Conservation (phyloP, 2,797 vertebrate genomes). For the Kryptolebias ocellatus region DNA sequence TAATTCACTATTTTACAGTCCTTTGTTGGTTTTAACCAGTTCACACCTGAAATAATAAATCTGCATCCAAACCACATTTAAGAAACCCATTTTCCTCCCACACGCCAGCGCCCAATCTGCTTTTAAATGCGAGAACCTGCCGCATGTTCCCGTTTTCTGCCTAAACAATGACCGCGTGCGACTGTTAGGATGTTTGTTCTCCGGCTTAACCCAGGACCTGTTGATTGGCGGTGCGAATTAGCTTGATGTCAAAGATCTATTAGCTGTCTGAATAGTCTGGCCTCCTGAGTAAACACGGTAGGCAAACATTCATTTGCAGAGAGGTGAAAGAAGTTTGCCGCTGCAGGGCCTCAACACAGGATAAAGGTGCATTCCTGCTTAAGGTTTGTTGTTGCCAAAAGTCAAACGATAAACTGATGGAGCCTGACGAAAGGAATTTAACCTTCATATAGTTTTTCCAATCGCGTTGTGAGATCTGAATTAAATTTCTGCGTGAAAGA, state of each 20-base stretch:
- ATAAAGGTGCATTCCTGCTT: constrained; percentile 46
- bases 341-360: constrained; percentile 18
- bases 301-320: constrained; percentile 72
- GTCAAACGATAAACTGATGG: constrained; percentile 8
- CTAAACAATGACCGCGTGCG: constrained; percentile 2
- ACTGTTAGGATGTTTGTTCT: constrained; percentile 1
- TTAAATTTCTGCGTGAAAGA: constrained; percentile 11
- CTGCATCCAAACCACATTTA: constrained; percentile 22
- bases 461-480: constrained; percentile 14
- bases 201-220: not conserved
- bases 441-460: constrained; percentile 7
- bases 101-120: not conserved
- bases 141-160: not conserved
- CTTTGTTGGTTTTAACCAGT: not conserved
- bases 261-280: constrained; percentile 46
- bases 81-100: not conserved
- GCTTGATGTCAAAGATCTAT: constrained; percentile 41
- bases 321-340: constrained; percentile 57
- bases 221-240: constrained; percentile 4
- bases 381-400: constrained; percentile 2
- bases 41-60: not conserved
- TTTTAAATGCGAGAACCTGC: not conserved
- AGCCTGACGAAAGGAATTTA: constrained; percentile 14
- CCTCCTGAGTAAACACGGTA: constrained; percentile 52
- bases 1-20: not conserved